Conservation (phyloP, 2,888 invertebrate genomes). For the Camponotus fellah region DNA sequence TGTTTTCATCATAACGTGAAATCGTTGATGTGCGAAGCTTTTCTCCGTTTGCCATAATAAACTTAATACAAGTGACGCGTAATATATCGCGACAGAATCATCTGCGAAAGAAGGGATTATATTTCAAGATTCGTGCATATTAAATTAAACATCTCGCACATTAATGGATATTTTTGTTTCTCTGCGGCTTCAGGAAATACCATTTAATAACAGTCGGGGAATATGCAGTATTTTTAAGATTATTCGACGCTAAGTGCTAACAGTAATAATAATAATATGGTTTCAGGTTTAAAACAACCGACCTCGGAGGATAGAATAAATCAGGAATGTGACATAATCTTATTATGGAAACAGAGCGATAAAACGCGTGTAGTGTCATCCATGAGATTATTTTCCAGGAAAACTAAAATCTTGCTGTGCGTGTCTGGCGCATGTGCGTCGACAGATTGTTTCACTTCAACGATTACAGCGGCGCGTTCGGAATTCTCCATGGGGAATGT, state of each 20-base stretch:
- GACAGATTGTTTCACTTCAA: slow-evolving; percentile 65
- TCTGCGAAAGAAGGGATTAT: neutral
- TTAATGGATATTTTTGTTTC: neutral
- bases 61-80: neutral
- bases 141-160: neutral
- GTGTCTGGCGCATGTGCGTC: slow-evolving; percentile 41
- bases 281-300: slow-evolving; percentile 2
- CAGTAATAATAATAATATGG: slow-evolving; percentile 30
- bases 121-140: neutral
- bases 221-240: neutral
- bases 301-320: slow-evolving; percentile 20
- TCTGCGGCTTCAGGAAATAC: neutral
- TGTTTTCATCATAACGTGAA: slow-evolving; percentile 29
- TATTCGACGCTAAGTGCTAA: slow-evolving; percentile 5
- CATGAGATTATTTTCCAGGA: slow-evolving; percentile 40
- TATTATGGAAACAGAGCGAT: slow-evolving; percentile 20
- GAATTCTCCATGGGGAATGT: slow-evolving; percentile 59
- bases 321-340: neutral
- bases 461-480: slow-evolving; percentile 61
- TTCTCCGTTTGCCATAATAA: neutral
- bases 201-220: neutral
- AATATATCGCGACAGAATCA: neutral
- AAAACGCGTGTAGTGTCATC: slow-evolving; percentile 22
- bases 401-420: slow-evolving; percentile 25
- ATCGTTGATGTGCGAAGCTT: too few relatives aligned